Evolutionary conservation across 2,113 vertebrate species (phyloP), one percentile per base, ranked within the genome.

Genomic region (Theristicus caerulescens): DNA sequence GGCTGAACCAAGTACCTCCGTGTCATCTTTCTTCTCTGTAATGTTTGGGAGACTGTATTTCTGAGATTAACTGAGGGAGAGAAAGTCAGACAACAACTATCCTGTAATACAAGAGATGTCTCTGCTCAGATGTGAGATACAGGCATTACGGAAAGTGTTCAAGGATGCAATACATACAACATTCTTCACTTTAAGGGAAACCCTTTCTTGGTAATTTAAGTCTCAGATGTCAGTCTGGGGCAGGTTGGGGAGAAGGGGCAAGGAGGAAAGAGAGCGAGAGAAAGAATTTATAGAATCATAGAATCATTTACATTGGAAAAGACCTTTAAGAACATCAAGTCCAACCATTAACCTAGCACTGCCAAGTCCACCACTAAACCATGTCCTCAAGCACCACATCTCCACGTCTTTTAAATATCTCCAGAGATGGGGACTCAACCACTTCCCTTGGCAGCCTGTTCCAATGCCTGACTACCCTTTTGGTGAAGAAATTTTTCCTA

Each of bases 171-270:
- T 32, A 72, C 69, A 49, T 25, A 49, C 19, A 7, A 34, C 5
- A 20, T 34, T 52, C 42, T 40, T 72, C 13, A 76, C 12, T 65
- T 40, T 67, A 79, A 44, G 11, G 13, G 27, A 76, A 19, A 42
- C 5, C 5, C 25, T 59, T 88, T 76, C 13, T 61, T 62, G 52
- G 4, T 18, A 71, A 26, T 47, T 25, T 47, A 67, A 58, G 7
- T 36, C n/a, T 55, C 34, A 55, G 42, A 32, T 70, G 16, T 74
- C 42, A 67, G 0, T 16, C 13, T 0, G 0, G 18, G 3, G 4
- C 2, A 1, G 1, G 5, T 10, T 2, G 3, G 9, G 16, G 4
- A 38, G 9, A 80, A 32, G 27, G 6, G 15, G 11, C 12, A 47
- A 8, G 4, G 24, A 5, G 4, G 11, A 40, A 42, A 42, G 40